Evolutionary conservation across 1,140 invertebrate genomes (phyloP).

Genomic region (Dolichoris vasculosae): DNA sequence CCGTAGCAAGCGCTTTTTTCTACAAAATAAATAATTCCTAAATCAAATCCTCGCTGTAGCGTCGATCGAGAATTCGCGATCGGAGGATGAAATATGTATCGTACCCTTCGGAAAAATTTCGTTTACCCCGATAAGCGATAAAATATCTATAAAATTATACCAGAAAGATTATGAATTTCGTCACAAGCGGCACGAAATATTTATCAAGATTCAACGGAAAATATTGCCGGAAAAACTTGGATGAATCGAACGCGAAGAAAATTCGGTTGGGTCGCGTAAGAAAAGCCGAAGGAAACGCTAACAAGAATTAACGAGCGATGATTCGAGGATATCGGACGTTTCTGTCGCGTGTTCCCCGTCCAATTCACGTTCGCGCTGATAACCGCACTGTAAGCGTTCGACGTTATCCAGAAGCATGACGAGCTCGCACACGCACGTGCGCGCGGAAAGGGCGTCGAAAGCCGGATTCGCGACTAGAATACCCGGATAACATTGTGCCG

Average conservation of each 20-base stretch:
- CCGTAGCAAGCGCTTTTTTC: too few species aligned
- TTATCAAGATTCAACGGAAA: too few species aligned
- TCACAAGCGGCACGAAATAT: too few species aligned
- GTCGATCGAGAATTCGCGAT: neutral
- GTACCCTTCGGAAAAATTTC: neutral
- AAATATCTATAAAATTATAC: too few species aligned
- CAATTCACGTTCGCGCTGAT: constrained; percentile 52
- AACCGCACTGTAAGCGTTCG: constrained; percentile 57
- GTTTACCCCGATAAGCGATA: too few species aligned
- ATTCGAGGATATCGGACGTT: neutral
- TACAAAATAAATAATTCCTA: too few species aligned
- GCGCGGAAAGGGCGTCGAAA: constrained; percentile 57
- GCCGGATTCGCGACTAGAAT: constrained; percentile 58
- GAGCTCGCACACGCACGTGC: constrained; percentile 35
- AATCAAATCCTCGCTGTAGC: too few species aligned
- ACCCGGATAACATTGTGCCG: constrained; percentile 60
- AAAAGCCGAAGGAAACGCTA: neutral
- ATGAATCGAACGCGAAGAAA: too few species aligned
- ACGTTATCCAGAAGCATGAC: constrained; percentile 56
- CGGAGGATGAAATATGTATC: neutral
- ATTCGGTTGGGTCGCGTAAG: neutral
- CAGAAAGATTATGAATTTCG: too few species aligned
- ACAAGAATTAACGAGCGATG: neutral
- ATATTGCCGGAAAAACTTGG: too few species aligned
- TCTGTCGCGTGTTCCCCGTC: neutral